Base-by-base conservation (phyloP, 2,113 vertebrate species). In the Xiphophorus maculatus region DNA sequence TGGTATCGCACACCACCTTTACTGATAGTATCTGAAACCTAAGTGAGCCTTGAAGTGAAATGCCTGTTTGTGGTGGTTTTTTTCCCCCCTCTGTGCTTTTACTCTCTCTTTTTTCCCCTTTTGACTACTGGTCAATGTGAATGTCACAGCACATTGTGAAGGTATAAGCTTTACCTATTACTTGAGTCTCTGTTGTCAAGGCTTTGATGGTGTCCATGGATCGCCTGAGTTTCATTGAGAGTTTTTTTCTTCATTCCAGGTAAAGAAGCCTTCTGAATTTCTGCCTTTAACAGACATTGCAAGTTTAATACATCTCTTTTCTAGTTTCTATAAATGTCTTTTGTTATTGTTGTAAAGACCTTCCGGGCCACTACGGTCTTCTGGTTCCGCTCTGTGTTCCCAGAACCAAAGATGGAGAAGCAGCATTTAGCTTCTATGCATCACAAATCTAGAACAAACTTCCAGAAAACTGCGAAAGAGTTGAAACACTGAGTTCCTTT, bases 1-100 rank as follows among this genome's bases (percentile, higher is more conserved):
- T 74, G 69, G 73, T 30, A 77, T 58, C 54, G 72, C 74, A 89
- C 60, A 37, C 64, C 64, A 79, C 76, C 84, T 82, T 83, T 81
- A 66, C 84, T 86, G 82, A 88, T 83, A 87, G 75, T 19, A 77
- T 91, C 88, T 89, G 84, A 58, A 40, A 63, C 80, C 79, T 44
- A 60, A 73, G 64, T 77, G 65, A 75, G 73, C 74, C 71, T 79
- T 82, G 66, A 74, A 84, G 30, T 64, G 72, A 71, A 51, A 54
- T 28, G 11, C 51, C 29, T 71, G 70, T 77, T 69, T 35, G 58
- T 61, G 35, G 17, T 69, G 76, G 2, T 76, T 27, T 63, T 71
- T 80, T 30, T 63, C 10, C 10, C 8, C 35, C 35, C 11, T 2
- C 29, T 80, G 19, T 64, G 30, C 29, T 64, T 64, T 64, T 64